A percentile compares a stretch with the other conserved stretches of the same genome.
These are phyloP conservation scores for Megamerina dolium DNA, from an alignment of 2,888 invertebrate species.

Conservation along the genomic window DNA sequence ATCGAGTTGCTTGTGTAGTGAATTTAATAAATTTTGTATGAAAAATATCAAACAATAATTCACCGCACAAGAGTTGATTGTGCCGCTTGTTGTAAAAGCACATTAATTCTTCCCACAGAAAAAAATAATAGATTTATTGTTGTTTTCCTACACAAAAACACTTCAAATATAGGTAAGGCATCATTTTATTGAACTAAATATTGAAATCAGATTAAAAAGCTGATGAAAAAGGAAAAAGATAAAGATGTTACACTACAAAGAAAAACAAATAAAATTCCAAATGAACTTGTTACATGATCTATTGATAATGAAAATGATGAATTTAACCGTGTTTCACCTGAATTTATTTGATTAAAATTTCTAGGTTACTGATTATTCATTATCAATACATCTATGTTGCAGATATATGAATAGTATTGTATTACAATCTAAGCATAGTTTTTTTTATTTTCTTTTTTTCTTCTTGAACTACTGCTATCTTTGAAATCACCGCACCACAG, in stretches of 20 bases:
- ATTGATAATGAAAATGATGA: too few relatives aligned
- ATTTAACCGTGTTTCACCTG: slow-evolving; percentile 58
- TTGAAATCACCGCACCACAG: too few relatives aligned
- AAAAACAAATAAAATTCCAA: slow-evolving; percentile 4
- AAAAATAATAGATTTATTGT: slow-evolving; percentile 8
- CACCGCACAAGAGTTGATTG: too few relatives aligned
- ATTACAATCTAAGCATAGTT: not conserved
- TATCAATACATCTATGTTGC: not conserved
- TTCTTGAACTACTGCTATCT: too few relatives aligned
- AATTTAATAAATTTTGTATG: slow-evolving; percentile 4
- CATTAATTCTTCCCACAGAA: slow-evolving; percentile 11
- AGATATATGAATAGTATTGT: not conserved
- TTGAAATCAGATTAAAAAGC: slow-evolving; percentile 28
- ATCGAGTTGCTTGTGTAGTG: slow-evolving; percentile 24
- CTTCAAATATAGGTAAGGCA: slow-evolving; percentile 45
- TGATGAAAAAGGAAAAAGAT: slow-evolving; percentile 22
- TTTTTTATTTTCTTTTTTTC: slow-evolving; percentile 6
- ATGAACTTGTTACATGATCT: slow-evolving; percentile 3
- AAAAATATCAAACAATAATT: not conserved
- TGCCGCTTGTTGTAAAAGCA: too few relatives aligned
- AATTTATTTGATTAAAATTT: slow-evolving; percentile 48
- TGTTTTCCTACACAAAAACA: slow-evolving; percentile 16
- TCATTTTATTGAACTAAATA: slow-evolving; percentile 27
- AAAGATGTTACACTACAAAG: slow-evolving; percentile 35
- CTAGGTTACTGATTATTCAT: slow-evolving; percentile 41